Evolutionary conservation across 1,140 invertebrate genomes (phyloP), one percentile per base, ranked within the genome.

Genomic region (Atta texana): DNA sequence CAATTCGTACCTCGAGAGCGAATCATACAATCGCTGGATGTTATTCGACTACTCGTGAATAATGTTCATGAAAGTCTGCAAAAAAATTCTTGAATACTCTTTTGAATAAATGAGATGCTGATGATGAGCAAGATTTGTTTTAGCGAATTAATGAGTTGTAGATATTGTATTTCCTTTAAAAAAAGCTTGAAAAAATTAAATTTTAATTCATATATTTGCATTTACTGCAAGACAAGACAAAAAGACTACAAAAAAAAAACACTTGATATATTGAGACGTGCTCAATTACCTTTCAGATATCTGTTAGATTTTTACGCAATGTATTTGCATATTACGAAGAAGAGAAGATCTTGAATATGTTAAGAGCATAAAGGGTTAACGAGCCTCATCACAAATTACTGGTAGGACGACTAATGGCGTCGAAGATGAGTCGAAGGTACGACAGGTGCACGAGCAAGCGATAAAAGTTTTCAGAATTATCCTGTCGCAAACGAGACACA

Each of bases 311-410:
- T 71, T 49, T 44, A 76, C 18, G 34, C 21, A 12, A 59, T 10
- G 6, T 57, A 49, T 72, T 59, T 59, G 80, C 68, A 74, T 72
- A 57, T 71, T 39, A 39, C 0, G 24, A 24, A 21, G 31, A 82
- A 8, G 49, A 57, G 39, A n/a, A 53, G 44, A 16, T 63, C 21
- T 63, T 16, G 14, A 53, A 39, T n/a, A 34, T n/a, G 63, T 53
- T n/a, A 16, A 24, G 28, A 68, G 49, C 77, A 49, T 53, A 53
- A 24, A 55, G 77, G 14, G 77, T 80, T 74, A 74, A 84, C n/a
- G 39, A 76, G 82, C 21, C 14, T 31, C 44, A 59, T 16, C 55
- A 89, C 87, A 85, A 89, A 86, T 89, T 85, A 88, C 21, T 66
- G 39, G 66, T 66, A 31, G 57, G 44, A 77, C 88, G 66, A 85